Evolutionary conservation across 2,797 vertebrate species (phyloP), one percentile per base, ranked within the genome.

Genomic region (Rachycentron canadum): DNA sequence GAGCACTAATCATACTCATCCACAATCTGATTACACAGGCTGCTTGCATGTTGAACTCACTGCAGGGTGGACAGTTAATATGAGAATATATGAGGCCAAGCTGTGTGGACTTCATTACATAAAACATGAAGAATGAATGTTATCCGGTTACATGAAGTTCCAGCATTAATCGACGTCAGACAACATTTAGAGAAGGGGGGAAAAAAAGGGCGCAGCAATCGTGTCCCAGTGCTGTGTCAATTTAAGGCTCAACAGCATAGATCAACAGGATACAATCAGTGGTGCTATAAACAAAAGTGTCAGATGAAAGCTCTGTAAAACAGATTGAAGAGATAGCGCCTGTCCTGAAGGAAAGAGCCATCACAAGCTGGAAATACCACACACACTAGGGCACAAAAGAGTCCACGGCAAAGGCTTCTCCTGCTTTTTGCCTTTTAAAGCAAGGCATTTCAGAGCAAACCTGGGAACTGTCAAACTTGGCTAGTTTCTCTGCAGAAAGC

Each of bases 351-450:
- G 71, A 86, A 72, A 73, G 76, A 85, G 45, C 71, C 49, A 84
- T 88, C 87, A 85, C 82, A 82, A 76, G 83, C 84, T 73, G 78
- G 76, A 91, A 89, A 89, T 81, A 89, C 85, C 85, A 84, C 83
- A 85, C 74, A 79, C 69, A 72, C 85, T 7, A 36, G 80, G 89
- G 76, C 80, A 90, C 55, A 72, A 60, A 8, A 55, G 67, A 84
- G 83, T 88, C 77, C 72, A 56, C 85, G 68, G 84, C 74, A 28
- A 83, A 89, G 53, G 82, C 86, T 83, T 88, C 78, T 58, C 68
- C 73, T 78, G 55, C 85, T 85, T 92, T 92, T 93, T 93, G 90
- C 94, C 93, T 94, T 95, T 94, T 95, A 95, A 94, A 94, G 92
- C 45, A 91, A 95, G 92, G 91, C 90, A 93, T 94, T 93, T 93